Base-by-base conservation (phyloP, 1,140 invertebrate genomes). In the Aphidius gifuensis region DNA sequence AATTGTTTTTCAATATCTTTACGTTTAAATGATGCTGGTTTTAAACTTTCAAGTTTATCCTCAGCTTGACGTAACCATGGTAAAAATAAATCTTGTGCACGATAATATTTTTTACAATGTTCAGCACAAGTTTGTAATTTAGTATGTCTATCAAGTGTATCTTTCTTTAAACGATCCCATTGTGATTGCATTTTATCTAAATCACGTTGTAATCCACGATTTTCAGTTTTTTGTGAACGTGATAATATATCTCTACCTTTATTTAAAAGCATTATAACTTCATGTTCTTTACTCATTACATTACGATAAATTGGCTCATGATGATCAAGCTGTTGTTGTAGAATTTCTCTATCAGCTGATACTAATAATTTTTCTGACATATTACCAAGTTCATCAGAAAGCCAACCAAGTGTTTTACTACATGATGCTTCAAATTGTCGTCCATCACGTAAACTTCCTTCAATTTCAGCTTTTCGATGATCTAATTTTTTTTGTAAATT, bases 181-280 rank as follows among this genome's bases (percentile, higher is more conserved):
- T 91, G 88, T 42, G 88, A 86, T 69, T 93, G 91, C 67, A 96
- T 92, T 68, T 90, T 90, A 71, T 96, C 93, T 5, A 96, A 77
- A 68, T 94, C 92, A 43, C 90, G 78, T 63, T 87, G 84, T 0
- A 86, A 77, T 5, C 77, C 80, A 39, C 85, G 80, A 62, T 80
- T 82, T 66, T 86, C 85, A 5, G 71, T 84, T 69, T 76, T 82
- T 57, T 81, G 76, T 2, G 85, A 84, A 59, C 87, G 85, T 1
- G 85, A 77, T 3, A 90, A 71, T 61, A 92, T 83, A 68, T 93
- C 91, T 60, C 88, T 83, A 66, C 94, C 96, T 80, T 96, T 96
- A 71, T 96, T 94, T 21, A 97, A 78, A 5, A 97, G 82, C 91
- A 96, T 94, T 64, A 96, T 94, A 1, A 97, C 88, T 82, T 97